Base-by-base conservation (phyloP, 2,797 vertebrate genomes). In the Sebastes oblongus region DNA sequence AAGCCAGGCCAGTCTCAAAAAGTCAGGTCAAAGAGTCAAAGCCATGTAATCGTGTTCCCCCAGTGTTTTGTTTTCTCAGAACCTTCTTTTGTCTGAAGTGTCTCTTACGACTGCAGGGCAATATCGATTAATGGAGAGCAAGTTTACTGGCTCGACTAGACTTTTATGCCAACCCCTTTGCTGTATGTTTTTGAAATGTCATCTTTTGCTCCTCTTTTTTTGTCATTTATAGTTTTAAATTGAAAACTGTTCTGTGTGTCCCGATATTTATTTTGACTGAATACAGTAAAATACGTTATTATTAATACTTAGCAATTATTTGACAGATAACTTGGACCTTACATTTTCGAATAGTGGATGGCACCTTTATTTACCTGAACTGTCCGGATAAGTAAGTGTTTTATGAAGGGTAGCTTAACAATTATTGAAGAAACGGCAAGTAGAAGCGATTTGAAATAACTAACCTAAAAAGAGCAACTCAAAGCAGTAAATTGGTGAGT, bases 101-200 rank as follows among this genome's bases (percentile, higher is more conserved):
- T 39, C 76, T 86, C 61, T 77, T 72, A 76, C 25, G 62, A 61
- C 80, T 69, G 2, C 66, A 78, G 66, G 52, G 59, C 55, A 72
- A n/a, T 64, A 83, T 82, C 34, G 78, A 87, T 86, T 78, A 82
- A 66, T 72, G 58, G 59, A 61, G 58, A 61, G 59, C 2, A 56
- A 24, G 66, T 69, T 80, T 30, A 58, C 69, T 46, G 64, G 42
- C 66, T 86, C 32, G 36, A 30, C 78, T 0, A 68, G 58, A 72
- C 66, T 32, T 78, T 72, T n/a, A 64, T 59, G 72, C 12, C 34
- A 77, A 9, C 27, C 16, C 3, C 42, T 75, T 22, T 55, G 27
- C 61, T 72, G n/a, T 20, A 60, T 1, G 2, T 64, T 73, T 75
- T 64, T 69, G 1, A 77, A 66, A 80, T 72, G 54, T 67, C 67